Evolutionary conservation across 2,888 invertebrate species (phyloP), one percentile per base, ranked within the genome.

Genomic region (Anticlea derivata): DNA sequence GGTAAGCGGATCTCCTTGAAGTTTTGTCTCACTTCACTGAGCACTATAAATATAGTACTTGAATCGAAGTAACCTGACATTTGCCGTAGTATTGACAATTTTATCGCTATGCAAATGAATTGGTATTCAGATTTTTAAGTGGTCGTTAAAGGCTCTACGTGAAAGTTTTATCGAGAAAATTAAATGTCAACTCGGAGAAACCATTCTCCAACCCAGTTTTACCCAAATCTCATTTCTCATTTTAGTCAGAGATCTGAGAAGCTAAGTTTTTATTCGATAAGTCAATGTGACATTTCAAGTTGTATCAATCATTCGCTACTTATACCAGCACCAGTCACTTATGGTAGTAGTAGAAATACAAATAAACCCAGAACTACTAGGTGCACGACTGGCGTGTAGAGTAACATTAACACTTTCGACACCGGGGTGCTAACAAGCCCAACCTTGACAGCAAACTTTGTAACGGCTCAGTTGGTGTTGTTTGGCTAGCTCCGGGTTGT

Each of bases 1-100:
- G 47, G 43, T 55, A 65, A 75, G 70, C 61, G 61, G 76, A 55
- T 76, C 64, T 69, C 76, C 77, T 76, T 76, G 76, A 67, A 61
- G 55, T 50, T 58, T 58, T 60, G 63, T 56, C 59, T 59, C 68
- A 67, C 65, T 59, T 49, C 59, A 55, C 47, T 45, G 55, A 8
- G 34, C 50, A 51, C 44, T 17, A 43, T 35, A 39, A 35, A 56
- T 41, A 58, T 33, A 59, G 37, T 39, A 45, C 31, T 52, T 26
- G n/a, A 45, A 24, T 37, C 49, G 17, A 51, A 59, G 43, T 46
- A 23, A 40, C 49, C 8, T 33, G 20, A 33, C 43, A 43, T 34
- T 44, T 44, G 26, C 33, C n/a, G n/a, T n/a, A 13, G 13, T 43
- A 26, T 31, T 27, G 33, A 27, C 6, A 20, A 29, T 20, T 33